Conservation (phyloP, 2,113 vertebrate genomes). For the Colossoma macropomum region DNA sequence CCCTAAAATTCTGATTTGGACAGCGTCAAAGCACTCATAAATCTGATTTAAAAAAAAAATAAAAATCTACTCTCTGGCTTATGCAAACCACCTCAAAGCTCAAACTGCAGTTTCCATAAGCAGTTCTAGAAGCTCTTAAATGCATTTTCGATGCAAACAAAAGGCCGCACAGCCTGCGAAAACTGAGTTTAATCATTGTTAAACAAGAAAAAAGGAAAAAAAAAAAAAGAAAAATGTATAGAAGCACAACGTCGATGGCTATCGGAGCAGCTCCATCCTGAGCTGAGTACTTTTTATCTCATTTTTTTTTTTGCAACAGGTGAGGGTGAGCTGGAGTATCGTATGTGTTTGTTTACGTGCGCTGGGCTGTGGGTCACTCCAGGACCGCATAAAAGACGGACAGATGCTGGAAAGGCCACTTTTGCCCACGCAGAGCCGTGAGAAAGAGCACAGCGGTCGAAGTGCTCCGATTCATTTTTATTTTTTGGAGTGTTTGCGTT, state of each 20-base stretch:
- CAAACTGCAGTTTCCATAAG: neutral
- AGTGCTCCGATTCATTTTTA: neutral
- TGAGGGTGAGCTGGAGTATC: neutral
- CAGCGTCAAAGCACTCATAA: neutral
- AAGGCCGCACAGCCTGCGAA: neutral
- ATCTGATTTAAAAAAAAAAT: neutral
- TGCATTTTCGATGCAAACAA: too few relatives aligned
- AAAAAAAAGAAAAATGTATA: neutral
- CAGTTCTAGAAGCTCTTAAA: neutral
- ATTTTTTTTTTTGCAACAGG: conserved; percentile 42
- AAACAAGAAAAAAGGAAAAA: neutral
- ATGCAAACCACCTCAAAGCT: neutral
- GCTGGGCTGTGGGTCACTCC: conserved; percentile 9
- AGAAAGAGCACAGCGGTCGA: conserved; percentile 6
- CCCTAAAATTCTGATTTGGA: neutral
- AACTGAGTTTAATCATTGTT: conserved; percentile 32
- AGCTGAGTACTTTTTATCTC: conserved; percentile 3
- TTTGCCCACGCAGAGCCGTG: neutral
- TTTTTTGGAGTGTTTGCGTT: neutral
- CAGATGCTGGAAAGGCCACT: conserved; percentile 47
- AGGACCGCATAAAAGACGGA: conserved; percentile 32
- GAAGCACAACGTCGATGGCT: conserved; percentile 46
- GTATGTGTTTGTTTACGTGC: neutral
- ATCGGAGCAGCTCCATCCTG: conserved; percentile 44
- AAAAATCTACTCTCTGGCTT: neutral